Evolutionary conservation across 2,113 vertebrate genomes (phyloP).

Genomic region (Zosterops lateralis): DNA sequence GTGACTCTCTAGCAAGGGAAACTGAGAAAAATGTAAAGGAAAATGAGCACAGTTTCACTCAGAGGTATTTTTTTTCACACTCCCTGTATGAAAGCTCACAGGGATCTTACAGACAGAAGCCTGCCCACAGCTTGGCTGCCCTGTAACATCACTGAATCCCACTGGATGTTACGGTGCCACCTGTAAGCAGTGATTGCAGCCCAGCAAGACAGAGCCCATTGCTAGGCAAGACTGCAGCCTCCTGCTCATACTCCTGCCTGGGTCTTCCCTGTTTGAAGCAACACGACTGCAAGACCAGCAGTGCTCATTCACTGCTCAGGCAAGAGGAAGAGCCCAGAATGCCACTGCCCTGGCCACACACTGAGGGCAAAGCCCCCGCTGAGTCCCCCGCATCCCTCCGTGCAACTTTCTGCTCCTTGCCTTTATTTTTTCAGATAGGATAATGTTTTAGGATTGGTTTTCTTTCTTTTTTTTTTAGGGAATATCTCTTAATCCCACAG

Average conservation of each 20-base stretch:
- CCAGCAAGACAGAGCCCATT: neutral
- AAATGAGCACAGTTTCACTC: neutral
- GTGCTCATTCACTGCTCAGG: neutral
- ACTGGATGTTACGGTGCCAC: neutral
- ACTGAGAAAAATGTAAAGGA: neutral
- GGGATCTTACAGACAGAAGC: neutral
- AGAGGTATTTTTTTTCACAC: neutral
- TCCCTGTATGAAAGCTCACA: neutral
- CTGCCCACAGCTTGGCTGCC: neutral
- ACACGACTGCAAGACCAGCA: neutral
- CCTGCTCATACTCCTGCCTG: fast-evolving
- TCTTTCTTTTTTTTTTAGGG: neutral
- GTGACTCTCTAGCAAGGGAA: neutral
- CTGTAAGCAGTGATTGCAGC: neutral
- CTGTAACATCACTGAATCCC: neutral
- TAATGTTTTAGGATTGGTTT: neutral
- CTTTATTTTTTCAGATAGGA: neutral
- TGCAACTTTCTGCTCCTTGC: neutral
- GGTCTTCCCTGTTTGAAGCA: neutral
- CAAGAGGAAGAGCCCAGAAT: fast-evolving
- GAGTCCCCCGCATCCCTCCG: fast-evolving
- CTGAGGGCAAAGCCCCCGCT: fast-evolving
- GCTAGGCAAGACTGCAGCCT: neutral
- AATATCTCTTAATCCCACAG: neutral
- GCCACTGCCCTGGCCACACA: fast-evolving